phyloP scores from a whole-genome alignment of 2,888 invertebrate genomes.

The Colostygia pectinataria region DNA sequence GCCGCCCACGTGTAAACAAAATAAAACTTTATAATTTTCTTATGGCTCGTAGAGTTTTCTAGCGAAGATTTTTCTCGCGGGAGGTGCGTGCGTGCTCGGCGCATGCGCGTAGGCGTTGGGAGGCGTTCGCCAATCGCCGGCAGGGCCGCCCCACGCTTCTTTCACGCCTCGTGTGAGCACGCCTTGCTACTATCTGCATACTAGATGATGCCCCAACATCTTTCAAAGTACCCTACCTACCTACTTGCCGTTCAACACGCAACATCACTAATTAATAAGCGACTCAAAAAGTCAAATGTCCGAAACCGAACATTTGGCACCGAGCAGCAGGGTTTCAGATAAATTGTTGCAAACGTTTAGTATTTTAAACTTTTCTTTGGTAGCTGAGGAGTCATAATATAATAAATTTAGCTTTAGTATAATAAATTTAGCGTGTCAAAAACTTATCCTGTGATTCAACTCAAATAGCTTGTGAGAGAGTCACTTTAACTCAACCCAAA shows the following conservation, averaged over 20 bases:
- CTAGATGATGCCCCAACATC: constrained; percentile 33
- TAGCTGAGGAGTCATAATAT: background rate
- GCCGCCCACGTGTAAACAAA: constrained; percentile 63
- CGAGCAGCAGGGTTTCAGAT: constrained; percentile 17
- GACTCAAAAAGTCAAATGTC: constrained; percentile 24
- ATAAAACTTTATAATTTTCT: constrained; percentile 54
- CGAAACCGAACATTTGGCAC: constrained; percentile 30
- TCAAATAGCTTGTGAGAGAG: no score
- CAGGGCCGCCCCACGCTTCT: constrained; percentile 69
- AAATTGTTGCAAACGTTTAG: constrained; percentile 3
- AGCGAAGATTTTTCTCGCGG: constrained; percentile 68
- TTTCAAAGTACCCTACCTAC: constrained; percentile 37
- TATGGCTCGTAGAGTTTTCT: constrained; percentile 39
- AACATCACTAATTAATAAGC: constrained; percentile 31
- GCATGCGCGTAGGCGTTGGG: constrained; percentile 82
- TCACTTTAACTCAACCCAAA: no score
- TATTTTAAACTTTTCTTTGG: constrained; percentile 3
- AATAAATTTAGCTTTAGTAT: no score
- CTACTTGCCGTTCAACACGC: constrained; percentile 23
- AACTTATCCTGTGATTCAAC: background rate
- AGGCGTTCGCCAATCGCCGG: constrained; percentile 80
- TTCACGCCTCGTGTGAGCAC: constrained; percentile 52
- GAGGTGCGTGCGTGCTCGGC: constrained; percentile 52
- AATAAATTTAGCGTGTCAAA: no score
- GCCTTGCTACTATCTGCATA: constrained; percentile 48